Percentiles rank a stretch among this genome's conserved stretches.
Conservation (phyloP, 64 coral and sea anemone genomes). For the Astreopora myriophthalma region DNA sequence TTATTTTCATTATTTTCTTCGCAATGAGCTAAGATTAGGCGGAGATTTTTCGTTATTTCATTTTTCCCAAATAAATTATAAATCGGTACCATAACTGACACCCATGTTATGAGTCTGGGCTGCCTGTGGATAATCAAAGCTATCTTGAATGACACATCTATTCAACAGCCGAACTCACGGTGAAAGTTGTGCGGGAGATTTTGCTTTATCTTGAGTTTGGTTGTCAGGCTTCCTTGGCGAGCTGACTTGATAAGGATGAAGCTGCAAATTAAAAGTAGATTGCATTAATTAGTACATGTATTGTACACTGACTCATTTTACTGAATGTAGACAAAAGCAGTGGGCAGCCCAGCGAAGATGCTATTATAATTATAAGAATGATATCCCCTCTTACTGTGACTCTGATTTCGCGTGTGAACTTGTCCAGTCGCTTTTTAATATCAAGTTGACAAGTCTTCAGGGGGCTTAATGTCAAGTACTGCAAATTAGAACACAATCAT, state of each 20-base stretch:
- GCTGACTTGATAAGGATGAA: neutral
- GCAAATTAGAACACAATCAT: neutral
- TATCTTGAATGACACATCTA: too few species aligned
- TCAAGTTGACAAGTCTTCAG: conserved; percentile 52
- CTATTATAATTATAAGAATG: too few species aligned
- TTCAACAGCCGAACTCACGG: neutral
- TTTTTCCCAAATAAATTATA: too few species aligned
- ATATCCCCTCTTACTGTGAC: conserved; percentile 38
- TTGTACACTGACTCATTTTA: too few species aligned
- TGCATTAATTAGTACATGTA: too few species aligned
- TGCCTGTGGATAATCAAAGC: too few species aligned
- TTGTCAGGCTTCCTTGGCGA: conserved; percentile 22
- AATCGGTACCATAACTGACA: too few species aligned
- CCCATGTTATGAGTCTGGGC: too few species aligned
- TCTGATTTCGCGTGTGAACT: conserved; percentile 79
- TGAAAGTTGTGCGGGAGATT: neutral
- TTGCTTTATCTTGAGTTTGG: neutral
- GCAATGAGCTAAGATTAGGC: too few species aligned
- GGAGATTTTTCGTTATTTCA: too few species aligned
- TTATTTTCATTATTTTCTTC: too few species aligned
- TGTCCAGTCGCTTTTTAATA: conserved; percentile 81
- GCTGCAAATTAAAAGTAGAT: neutral
- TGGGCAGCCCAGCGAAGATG: neutral
- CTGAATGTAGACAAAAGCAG: neutral
- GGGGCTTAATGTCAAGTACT: conserved; percentile 79